Percentiles rank a stretch among this genome's conserved stretches.
These are phyloP conservation scores for Larimichthys crocea DNA, from an alignment of 2,113 vertebrate genomes.

Conservation along the genomic window DNA sequence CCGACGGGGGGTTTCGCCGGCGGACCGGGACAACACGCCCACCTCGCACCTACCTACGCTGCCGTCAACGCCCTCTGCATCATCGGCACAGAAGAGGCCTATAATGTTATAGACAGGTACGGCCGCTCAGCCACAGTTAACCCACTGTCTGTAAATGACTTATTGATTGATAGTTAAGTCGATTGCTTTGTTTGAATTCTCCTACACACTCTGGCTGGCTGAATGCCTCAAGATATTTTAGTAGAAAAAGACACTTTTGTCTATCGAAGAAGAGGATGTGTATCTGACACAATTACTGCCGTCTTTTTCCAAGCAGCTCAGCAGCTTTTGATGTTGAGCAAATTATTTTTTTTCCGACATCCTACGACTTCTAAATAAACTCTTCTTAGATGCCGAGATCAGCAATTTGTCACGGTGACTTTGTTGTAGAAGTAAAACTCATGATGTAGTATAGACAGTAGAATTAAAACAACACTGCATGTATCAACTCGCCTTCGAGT, in stretches of 20 bases:
- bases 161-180: neutral
- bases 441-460: neutral
- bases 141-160: neutral
- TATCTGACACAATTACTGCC: neutral
- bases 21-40: slow-evolving; percentile 93
- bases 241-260: neutral
- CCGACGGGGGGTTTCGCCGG: slow-evolving; percentile 93
- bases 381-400: neutral
- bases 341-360: too few species aligned
- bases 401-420: neutral
- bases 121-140: neutral
- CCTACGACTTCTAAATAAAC: neutral
- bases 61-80: slow-evolving; percentile 95
- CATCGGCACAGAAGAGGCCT: slow-evolving; percentile 95
- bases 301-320: neutral
- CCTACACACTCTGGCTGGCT: too few species aligned
- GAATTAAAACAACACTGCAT: neutral
- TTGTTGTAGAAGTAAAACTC: neutral
- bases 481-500: neutral
- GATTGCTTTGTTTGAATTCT: neutral
- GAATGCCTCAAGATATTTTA: neutral
- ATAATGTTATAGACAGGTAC: slow-evolving; percentile 91
- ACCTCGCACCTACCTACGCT: slow-evolving; percentile 96
- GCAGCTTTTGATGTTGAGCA: neutral
- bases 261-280: too few species aligned